Evolutionary conservation across 2,888 invertebrate genomes (phyloP).

Genomic region (Rhagium mordax): DNA sequence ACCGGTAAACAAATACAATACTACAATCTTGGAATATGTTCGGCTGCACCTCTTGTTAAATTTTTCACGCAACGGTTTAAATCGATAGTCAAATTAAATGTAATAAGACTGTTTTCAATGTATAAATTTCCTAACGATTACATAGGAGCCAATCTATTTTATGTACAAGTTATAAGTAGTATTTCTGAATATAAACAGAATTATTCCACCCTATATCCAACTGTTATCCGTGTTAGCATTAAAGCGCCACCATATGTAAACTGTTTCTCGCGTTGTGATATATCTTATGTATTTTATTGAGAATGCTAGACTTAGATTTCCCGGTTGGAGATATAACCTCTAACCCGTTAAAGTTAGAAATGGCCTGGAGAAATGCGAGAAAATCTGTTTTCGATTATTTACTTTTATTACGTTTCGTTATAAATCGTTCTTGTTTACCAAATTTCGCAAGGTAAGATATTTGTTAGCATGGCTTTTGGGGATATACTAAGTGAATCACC

Average conservation of each 20-base stretch:
- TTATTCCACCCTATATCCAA: background rate
- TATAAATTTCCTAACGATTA: too few relatives aligned
- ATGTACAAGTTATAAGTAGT: too few relatives aligned
- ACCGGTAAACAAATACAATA: too few relatives aligned
- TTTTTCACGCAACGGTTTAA: too few relatives aligned
- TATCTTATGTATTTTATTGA: slow-evolving; percentile 53
- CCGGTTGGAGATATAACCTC: slow-evolving; percentile 49
- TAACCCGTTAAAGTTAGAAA: slow-evolving; percentile 52
- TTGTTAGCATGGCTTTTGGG: background rate
- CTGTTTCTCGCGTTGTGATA: slow-evolving; percentile 47
- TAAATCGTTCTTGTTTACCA: slow-evolving; percentile 49
- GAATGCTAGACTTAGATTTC: slow-evolving; percentile 45
- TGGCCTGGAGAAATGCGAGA: slow-evolving; percentile 52
- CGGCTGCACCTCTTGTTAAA: too few relatives aligned
- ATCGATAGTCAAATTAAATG: too few relatives aligned
- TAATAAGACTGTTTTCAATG: too few relatives aligned
- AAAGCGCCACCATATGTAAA: slow-evolving; percentile 51
- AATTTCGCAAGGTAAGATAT: background rate
- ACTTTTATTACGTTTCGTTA: slow-evolving; percentile 52
- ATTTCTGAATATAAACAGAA: background rate
- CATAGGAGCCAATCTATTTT: too few relatives aligned
- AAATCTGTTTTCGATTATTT: slow-evolving; percentile 56
- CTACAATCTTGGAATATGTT: too few relatives aligned
- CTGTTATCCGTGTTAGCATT: slow-evolving; percentile 26
- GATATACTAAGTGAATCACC: too few relatives aligned